These are phyloP conservation scores for Megaceryle maxima DNA, from an alignment of 2,113 vertebrate genomes.

Conservation along the genomic window DNA sequence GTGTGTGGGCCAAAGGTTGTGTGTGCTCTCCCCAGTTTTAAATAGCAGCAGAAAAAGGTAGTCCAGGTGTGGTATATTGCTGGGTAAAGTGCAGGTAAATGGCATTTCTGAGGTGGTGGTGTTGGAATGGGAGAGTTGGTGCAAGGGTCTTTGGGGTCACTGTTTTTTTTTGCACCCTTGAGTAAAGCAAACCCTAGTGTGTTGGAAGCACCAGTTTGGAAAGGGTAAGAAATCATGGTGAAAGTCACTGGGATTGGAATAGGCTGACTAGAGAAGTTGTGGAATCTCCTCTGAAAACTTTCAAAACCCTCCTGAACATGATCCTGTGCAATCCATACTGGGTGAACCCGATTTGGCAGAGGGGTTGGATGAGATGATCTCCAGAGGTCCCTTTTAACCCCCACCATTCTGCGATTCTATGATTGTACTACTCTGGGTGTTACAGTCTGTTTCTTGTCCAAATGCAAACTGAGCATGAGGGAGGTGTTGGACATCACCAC, in stretches of 20 bases:
- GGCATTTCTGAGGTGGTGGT: not conserved
- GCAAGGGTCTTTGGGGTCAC: not conserved
- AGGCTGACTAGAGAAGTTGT: too few species aligned
- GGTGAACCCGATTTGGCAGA: too few species aligned
- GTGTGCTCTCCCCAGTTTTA: not conserved
- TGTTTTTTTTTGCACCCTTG: not conserved
- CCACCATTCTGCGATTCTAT: too few species aligned
- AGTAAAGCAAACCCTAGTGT: not conserved
- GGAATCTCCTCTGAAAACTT: too few species aligned
- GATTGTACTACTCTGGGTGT: not conserved
- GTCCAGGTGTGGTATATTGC: too few species aligned
- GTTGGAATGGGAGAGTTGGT: not conserved
- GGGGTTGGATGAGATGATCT: too few species aligned
- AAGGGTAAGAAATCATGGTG: not conserved
- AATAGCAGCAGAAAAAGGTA: not conserved
- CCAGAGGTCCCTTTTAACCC: too few species aligned
- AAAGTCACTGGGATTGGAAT: not conserved
- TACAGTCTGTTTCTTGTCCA: not conserved
- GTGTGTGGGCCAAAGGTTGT: not conserved
- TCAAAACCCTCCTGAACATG: too few species aligned
- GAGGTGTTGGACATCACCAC: fast-evolving
- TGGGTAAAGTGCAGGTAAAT: not conserved
- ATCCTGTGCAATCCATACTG: too few species aligned
- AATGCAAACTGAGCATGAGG: not conserved
- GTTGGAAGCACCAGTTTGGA: not conserved